A percentile compares a stretch with the other conserved stretches of the same genome.
These are phyloP conservation scores for Andrena flavipes DNA, from an alignment of 2,888 invertebrate species.

Conservation along the genomic window DNA sequence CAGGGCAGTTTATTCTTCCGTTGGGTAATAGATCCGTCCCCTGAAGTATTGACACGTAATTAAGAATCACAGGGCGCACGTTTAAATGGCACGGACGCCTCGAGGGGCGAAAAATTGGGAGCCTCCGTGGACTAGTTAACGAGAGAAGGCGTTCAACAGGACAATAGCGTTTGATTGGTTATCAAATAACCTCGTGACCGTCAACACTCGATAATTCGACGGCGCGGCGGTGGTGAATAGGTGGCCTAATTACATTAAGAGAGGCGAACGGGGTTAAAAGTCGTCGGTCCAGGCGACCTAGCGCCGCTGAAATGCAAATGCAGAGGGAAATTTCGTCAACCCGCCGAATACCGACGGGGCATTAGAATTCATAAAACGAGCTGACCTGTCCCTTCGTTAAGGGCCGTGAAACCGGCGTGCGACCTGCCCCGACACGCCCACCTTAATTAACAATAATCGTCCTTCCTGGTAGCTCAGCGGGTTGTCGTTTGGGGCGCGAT, in stretches of 20 bases:
- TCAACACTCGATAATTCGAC: slow-evolving; percentile 38
- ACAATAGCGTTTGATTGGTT: slow-evolving; percentile 47
- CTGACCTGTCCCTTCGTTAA: slow-evolving; percentile 67
- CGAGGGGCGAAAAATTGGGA: not conserved
- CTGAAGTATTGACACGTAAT: too few species aligned
- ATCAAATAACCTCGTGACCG: slow-evolving; percentile 40
- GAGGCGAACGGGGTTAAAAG: slow-evolving; percentile 21
- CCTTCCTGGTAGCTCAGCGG: slow-evolving; percentile 77
- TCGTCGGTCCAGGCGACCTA: slow-evolving; percentile 20
- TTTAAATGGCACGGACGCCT: not conserved
- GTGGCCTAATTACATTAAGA: slow-evolving; percentile 55
- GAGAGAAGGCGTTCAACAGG: not conserved
- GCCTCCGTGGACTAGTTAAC: not conserved
- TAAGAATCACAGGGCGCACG: too few species aligned
- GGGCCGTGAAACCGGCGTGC: slow-evolving; percentile 61
- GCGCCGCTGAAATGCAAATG: slow-evolving; percentile 54
- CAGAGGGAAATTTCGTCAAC: slow-evolving; percentile 40
- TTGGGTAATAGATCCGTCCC: too few species aligned
- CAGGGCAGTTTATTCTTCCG: too few species aligned
- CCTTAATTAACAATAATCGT: slow-evolving; percentile 78
- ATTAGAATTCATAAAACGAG: slow-evolving; percentile 64
- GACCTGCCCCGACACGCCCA: slow-evolving; percentile 65
- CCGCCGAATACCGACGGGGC: slow-evolving; percentile 14
- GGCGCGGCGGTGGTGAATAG: slow-evolving; percentile 32
- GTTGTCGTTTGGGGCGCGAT: slow-evolving; percentile 64